Conservation (phyloP, 2,113 vertebrate genomes). For the Nicator chloris region DNA sequence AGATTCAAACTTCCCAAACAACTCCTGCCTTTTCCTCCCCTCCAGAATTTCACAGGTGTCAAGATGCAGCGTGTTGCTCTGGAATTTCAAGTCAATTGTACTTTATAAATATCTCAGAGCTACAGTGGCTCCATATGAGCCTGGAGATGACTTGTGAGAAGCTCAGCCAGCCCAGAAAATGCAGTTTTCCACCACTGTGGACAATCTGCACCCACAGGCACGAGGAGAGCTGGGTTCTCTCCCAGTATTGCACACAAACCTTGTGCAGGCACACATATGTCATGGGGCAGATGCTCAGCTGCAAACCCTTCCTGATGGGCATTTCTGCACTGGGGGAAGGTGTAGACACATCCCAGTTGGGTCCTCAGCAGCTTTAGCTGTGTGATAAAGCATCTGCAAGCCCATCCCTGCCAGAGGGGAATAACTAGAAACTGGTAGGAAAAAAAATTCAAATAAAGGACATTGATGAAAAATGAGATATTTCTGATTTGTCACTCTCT, state of each 20-base stretch:
- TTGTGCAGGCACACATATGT: fast-evolving
- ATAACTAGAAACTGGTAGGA: neutral
- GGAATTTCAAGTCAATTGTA: neutral
- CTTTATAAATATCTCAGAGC: neutral
- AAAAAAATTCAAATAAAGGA: neutral
- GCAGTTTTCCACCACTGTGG: neutral
- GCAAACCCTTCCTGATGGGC: neutral
- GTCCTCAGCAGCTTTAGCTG: neutral
- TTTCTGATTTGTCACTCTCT: neutral
- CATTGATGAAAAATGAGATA: neutral
- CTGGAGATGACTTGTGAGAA: neutral
- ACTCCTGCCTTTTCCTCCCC: neutral
- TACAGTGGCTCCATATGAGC: neutral
- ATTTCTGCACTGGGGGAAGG: neutral
- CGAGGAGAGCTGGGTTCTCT: fast-evolving
- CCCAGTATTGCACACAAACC: neutral
- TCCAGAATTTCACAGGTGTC: neutral
- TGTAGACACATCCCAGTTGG: neutral
- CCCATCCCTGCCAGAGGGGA: neutral
- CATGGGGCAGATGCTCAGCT: neutral
- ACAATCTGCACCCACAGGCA: neutral
- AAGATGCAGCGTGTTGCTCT: neutral
- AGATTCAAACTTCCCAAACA: neutral
- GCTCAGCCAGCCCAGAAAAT: neutral
- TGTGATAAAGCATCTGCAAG: neutral